phyloP scores from a whole-genome alignment of 2,113 vertebrate genomes.

The Australoheros scitulus region DNA sequence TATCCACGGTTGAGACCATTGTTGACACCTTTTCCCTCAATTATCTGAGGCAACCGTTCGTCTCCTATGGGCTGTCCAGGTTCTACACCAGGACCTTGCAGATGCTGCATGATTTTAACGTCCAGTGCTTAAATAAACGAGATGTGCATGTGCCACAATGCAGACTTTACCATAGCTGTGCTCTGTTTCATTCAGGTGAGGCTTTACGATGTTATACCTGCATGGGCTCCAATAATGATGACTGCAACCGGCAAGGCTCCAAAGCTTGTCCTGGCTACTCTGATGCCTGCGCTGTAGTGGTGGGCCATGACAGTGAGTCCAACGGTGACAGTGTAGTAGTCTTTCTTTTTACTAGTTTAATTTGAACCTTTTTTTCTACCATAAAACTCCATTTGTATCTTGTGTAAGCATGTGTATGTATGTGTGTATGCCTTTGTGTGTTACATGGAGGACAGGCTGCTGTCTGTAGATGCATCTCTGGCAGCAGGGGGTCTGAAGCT shows the following conservation, averaged over 20 bases:
- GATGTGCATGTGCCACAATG: background rate
- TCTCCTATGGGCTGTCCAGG: background rate
- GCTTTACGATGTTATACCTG: slow-evolving; percentile 87
- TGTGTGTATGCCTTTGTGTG: slow-evolving; percentile 8
- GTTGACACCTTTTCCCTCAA: background rate
- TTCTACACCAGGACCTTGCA: background rate
- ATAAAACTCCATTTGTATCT: background rate
- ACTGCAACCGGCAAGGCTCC: slow-evolving; percentile 89
- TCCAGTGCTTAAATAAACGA: background rate
- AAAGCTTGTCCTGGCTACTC: slow-evolving; percentile 85
- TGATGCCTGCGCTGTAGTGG: slow-evolving; percentile 86
- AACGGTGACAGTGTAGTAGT: slow-evolving; percentile 28
- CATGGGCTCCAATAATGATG: slow-evolving; percentile 86
- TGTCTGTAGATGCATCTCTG: slow-evolving; percentile 57
- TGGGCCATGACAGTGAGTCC: slow-evolving; percentile 88
- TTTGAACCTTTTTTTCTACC: background rate
- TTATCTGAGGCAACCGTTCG: background rate
- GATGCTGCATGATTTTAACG: background rate
- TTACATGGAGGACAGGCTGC: slow-evolving; percentile 41
- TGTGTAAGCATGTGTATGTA: background rate
- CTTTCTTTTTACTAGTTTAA: slow-evolving; percentile 1
- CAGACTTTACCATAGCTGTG: background rate
- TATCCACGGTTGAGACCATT: background rate
- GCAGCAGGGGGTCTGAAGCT: slow-evolving; percentile 58
- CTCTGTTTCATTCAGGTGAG: slow-evolving; percentile 73